Evolutionary conservation across 92 coral and sea anemone species (phyloP), one percentile per base, ranked within the genome.

Genomic region (Palythoa grandis): DNA sequence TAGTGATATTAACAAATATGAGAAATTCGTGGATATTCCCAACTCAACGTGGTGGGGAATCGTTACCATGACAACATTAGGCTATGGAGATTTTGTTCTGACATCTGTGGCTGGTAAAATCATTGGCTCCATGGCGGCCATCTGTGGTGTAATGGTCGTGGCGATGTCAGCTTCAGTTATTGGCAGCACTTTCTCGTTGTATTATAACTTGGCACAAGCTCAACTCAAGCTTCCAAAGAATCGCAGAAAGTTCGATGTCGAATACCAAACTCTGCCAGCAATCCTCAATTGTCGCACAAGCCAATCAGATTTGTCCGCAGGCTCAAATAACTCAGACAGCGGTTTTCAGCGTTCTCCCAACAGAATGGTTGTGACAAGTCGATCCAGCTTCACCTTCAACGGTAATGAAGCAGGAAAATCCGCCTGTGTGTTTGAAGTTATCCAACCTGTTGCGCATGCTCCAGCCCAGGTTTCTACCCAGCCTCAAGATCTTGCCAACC

Each of bases 21-120:
- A 86, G 52, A 79, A 88, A 70, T 97, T 97, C 83, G 86, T 90
- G 52, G 92, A 91, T 88, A 92, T 97, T 47, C 99, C 99, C n/a
- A 92, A 92, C 50, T 91, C 98, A 2, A 86, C 89, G 82, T 97
- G 99, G 99, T 97, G 99, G 99, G 98, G 98, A 1, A 87, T 97
- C 16, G 92, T 97, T 90, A 97, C 99, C 83, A 97, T 97, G 95
- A 97, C 99, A 71, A 97, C 99, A 9, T 86, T 97, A 5, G 99
- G 99, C 23, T 97, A 95, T 43, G 99, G 99, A 0, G 99, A 97
- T 74, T 95, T 97, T 88, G 94, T 91, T 37, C 94, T 96, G 48
- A 95, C 92, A 16, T 90, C 99, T 13, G 86, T 92, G 74, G 92
- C 90, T 22, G 99, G 99, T 52, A 92, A 95, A 82, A 78, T 97